These are phyloP conservation scores for Pseudochaenichthys georgianus DNA, from an alignment of 2,797 vertebrate species.

Conservation along the genomic window DNA sequence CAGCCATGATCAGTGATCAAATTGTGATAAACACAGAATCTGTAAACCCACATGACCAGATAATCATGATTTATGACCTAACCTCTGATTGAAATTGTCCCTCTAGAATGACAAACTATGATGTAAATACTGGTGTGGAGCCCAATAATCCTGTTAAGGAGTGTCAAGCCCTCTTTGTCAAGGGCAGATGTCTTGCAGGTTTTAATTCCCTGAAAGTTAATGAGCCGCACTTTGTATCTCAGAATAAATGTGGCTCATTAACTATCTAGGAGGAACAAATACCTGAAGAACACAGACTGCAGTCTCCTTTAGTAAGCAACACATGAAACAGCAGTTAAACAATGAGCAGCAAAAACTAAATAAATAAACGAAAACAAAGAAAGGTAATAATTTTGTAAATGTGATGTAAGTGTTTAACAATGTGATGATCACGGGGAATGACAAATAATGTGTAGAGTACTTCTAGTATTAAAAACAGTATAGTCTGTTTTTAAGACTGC, in stretches of 20 bases:
- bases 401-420: not conserved
- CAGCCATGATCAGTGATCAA: not conserved
- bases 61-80: too few relatives aligned
- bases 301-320: slow-evolving; percentile 15
- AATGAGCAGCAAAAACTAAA: not conserved
- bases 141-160: slow-evolving; percentile 52
- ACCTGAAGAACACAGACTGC: slow-evolving; percentile 51
- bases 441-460: not conserved
- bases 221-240: slow-evolving; percentile 56
- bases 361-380: not conserved
- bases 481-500: not conserved
- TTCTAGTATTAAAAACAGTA: not conserved
- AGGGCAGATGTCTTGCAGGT: slow-evolving; percentile 60
- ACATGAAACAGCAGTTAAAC: slow-evolving; percentile 10
- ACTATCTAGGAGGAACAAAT: slow-evolving; percentile 54
- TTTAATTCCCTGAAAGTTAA: slow-evolving; percentile 66
- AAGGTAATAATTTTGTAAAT: too few relatives aligned
- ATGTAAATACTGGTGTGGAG: slow-evolving; percentile 44
- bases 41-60: not conserved
- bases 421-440: not conserved
- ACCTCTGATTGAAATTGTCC: not conserved
- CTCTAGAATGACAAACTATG: slow-evolving; percentile 41
- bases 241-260: slow-evolving; percentile 60
- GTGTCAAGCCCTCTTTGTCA: slow-evolving; percentile 53
- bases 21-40: slow-evolving; percentile 9